phyloP scores from a whole-genome alignment of 1,140 invertebrate species.

The Drusus annulatus region DNA sequence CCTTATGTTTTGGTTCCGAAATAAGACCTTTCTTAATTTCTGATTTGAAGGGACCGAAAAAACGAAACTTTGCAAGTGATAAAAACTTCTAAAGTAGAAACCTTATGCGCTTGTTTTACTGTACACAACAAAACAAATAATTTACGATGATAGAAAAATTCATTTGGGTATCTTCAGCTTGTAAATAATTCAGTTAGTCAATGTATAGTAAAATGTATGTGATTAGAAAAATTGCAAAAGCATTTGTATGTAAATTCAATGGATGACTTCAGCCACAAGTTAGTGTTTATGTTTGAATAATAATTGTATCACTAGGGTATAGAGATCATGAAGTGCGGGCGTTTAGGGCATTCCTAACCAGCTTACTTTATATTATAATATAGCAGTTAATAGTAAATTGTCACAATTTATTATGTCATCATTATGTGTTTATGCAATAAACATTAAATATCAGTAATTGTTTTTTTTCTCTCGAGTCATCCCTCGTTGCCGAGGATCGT shows the following conservation, averaged over 20 bases:
- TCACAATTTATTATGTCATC: slow-evolving; percentile 53
- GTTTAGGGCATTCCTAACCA: slow-evolving; percentile 57
- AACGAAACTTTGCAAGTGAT: too few species aligned
- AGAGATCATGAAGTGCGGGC: slow-evolving; percentile 18
- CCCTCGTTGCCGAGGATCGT: too few species aligned
- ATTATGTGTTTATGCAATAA: slow-evolving; percentile 59
- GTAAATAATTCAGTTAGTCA: neutral
- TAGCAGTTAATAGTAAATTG: slow-evolving; percentile 57
- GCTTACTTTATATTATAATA: slow-evolving; percentile 51
- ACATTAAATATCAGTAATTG: slow-evolving; percentile 47
- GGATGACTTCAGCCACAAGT: too few species aligned
- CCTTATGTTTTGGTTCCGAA: too few species aligned
- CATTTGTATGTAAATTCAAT: neutral
- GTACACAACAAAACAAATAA: neutral
- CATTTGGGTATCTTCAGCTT: neutral
- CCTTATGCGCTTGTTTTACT: too few species aligned
- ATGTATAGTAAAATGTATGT: neutral
- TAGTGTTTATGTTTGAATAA: too few species aligned
- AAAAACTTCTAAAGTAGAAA: too few species aligned
- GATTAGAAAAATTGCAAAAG: neutral
- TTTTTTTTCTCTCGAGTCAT: too few species aligned
- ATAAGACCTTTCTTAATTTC: too few species aligned
- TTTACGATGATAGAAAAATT: neutral
- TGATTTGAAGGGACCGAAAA: too few species aligned
- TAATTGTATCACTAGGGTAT: slow-evolving; percentile 36